Conservation (phyloP, 2,797 vertebrate genomes). For the Clarias platycephalus region DNA sequence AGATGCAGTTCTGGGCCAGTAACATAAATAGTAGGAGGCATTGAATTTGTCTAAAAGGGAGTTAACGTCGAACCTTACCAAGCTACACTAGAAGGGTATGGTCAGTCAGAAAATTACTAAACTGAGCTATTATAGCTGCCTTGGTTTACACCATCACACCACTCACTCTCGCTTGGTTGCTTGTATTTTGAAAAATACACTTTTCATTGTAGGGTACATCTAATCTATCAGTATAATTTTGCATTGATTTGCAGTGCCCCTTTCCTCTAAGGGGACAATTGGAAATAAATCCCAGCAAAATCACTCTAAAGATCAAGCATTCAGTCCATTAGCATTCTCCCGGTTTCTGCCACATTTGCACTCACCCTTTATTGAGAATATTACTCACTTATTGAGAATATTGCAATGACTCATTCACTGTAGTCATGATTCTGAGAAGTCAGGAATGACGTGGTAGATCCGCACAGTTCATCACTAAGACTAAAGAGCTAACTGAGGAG, state of each 20-base stretch:
- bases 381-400: background rate
- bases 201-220: background rate
- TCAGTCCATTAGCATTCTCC: background rate
- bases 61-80: background rate
- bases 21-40: too few species aligned
- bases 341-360: background rate
- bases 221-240: background rate
- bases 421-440: background rate
- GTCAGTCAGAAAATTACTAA: background rate
- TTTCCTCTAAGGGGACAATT: background rate
- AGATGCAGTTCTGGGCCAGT: too few species aligned
- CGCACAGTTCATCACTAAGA: background rate
- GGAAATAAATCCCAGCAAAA: background rate
- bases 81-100: background rate
- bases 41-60: background rate
- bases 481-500: background rate
- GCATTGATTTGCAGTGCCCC: background rate
- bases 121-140: background rate
- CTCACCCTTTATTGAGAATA: background rate
- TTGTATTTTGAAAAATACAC: too few species aligned
- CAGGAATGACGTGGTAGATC: background rate
- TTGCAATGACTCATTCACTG: background rate
- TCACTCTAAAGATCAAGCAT: background rate
- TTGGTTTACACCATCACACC: background rate
- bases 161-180: background rate